These are phyloP conservation scores for Rhizoglyphus robini DNA, from an alignment of 1,140 invertebrate genomes.

Conservation along the genomic window DNA sequence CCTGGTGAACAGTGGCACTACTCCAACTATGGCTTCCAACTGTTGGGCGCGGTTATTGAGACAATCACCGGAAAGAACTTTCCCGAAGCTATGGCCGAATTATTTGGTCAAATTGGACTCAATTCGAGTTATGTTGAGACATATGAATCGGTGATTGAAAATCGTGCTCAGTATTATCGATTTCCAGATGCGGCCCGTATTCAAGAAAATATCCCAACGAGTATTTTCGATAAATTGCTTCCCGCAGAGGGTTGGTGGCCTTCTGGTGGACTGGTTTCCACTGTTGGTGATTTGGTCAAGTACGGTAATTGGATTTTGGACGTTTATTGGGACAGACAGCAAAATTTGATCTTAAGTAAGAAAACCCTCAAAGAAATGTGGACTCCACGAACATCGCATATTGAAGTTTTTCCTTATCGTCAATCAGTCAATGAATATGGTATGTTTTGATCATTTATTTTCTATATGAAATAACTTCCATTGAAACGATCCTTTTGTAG, in stretches of 20 bases:
- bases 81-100: conserved; percentile 27
- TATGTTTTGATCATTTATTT: too few species aligned
- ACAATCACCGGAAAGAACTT: conserved; percentile 28
- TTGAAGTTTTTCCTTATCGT: not conserved
- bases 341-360: not conserved
- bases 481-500: too few species aligned
- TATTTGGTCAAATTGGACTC: conserved; percentile 41
- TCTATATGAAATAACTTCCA: too few species aligned
- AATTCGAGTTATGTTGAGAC: conserved; percentile 43
- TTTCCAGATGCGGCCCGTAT: conserved; percentile 30
- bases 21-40: conserved; percentile 45
- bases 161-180: conserved; percentile 39
- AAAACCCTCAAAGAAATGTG: conserved; percentile 6
- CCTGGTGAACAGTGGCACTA: conserved; percentile 38
- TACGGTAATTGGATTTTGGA: conserved; percentile 42
- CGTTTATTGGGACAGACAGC: not conserved
- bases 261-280: conserved; percentile 49
- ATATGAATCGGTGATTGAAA: conserved; percentile 40
- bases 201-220: conserved; percentile 36
- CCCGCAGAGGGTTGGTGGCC: conserved; percentile 36
- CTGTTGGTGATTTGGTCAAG: conserved; percentile 40
- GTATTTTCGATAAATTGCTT: conserved; percentile 41
- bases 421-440: not conserved
- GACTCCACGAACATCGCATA: not conserved
- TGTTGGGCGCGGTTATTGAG: conserved; percentile 46